A percentile compares a stretch with the other conserved stretches of the same genome.
Evolutionary conservation across 53 echinoderm and acorn worm genomes (phyloP).

Genomic region (Arbacia lixula): DNA sequence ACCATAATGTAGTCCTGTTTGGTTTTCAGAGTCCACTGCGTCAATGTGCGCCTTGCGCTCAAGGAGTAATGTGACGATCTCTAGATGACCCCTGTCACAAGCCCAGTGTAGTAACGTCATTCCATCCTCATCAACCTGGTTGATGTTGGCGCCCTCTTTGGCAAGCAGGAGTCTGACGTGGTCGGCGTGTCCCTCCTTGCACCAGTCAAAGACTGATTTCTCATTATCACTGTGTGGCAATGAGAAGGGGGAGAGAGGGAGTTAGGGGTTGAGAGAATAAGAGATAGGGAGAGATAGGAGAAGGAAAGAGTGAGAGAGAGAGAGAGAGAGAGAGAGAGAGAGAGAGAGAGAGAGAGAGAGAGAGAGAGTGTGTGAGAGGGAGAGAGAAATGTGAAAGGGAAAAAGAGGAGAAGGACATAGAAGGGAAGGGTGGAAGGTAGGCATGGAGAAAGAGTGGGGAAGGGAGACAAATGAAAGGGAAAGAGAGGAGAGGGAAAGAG

Average conservation of each 20-base stretch:
- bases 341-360: too few relatives aligned
- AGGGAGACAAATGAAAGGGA: too few relatives aligned
- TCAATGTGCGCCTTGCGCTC: conserved; percentile 67
- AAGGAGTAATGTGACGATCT: conserved; percentile 61
- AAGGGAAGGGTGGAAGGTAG: too few relatives aligned
- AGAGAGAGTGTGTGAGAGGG: too few relatives aligned
- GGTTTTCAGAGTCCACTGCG: conserved; percentile 75
- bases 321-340: too few relatives aligned
- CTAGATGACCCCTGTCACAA: conserved; percentile 80
- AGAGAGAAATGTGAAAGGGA: too few relatives aligned
- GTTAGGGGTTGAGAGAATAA: not conserved
- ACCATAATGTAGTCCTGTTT: conserved; percentile 98
- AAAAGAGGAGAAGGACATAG: too few relatives aligned
- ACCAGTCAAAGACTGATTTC: conserved; percentile 94
- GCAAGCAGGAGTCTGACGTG: conserved; percentile 56
- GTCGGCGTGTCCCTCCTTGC: conserved; percentile 82
- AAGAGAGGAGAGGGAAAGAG: too few relatives aligned
- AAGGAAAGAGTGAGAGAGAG: too few relatives aligned
- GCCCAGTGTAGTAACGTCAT: conserved; percentile 93
- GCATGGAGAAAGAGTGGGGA: too few relatives aligned
- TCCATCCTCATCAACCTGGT: conserved; percentile 80
- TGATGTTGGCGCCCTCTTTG: conserved; percentile 33
- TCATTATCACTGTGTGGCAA: conserved; percentile 70
- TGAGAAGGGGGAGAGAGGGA: not conserved
- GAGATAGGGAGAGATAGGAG: not conserved